These are phyloP conservation scores for Mola mola DNA, from an alignment of 2,113 vertebrate genomes.

Conservation along the genomic window DNA sequence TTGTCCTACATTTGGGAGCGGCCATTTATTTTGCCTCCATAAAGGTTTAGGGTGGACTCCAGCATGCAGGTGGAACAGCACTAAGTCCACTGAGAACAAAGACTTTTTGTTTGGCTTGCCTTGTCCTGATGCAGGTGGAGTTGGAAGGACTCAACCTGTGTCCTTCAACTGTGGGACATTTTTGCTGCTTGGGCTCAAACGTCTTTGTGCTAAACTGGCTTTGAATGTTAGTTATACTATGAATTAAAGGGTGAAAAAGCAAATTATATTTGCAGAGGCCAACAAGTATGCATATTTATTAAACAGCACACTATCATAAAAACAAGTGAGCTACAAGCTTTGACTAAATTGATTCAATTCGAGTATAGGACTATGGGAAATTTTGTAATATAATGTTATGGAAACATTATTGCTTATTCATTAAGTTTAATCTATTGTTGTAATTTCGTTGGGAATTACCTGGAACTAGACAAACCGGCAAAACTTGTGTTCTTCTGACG, in stretches of 20 bases:
- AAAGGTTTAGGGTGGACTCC: conserved; percentile 55
- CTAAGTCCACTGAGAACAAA: conserved; percentile 57
- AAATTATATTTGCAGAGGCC: no score
- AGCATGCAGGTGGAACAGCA: conserved; percentile 49
- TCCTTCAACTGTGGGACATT: conserved; percentile 22
- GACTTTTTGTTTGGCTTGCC: conserved; percentile 60
- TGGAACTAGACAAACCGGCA: conserved; percentile 70
- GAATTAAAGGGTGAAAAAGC: no score
- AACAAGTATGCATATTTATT: no score
- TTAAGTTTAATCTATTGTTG: no score
- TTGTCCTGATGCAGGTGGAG: conserved; percentile 50
- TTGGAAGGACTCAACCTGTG: conserved; percentile 32
- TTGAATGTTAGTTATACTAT: no score
- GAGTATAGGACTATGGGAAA: no score
- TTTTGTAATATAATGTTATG: no score
- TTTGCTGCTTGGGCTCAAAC: not conserved
- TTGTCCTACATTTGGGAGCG: conserved; percentile 20
- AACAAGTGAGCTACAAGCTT: no score
- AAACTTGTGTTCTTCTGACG: conserved; percentile 16
- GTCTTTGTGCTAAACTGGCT: no score
- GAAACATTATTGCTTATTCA: no score
- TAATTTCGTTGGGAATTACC: not conserved
- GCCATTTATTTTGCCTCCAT: conserved; percentile 56
- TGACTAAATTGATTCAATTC: no score
- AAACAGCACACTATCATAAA: no score